Conservation (phyloP, 2,113 vertebrate genomes). For the Mobula hypostoma region DNA sequence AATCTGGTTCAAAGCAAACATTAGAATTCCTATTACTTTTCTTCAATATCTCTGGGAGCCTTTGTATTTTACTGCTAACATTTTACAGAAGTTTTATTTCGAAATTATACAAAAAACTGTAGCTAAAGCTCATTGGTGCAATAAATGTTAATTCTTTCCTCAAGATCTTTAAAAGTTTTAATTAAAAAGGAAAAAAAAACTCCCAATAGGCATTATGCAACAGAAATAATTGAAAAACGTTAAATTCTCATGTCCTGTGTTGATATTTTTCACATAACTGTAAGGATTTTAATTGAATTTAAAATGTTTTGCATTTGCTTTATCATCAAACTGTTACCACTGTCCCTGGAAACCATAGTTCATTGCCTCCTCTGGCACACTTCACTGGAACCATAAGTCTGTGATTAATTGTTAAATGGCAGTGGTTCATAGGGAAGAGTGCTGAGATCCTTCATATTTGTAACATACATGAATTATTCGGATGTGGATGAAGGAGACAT, state of each 20-base stretch:
- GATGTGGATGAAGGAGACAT: no score
- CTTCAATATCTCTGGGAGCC: background rate
- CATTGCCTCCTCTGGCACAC: background rate
- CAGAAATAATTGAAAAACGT: background rate
- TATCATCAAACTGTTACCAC: background rate
- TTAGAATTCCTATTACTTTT: background rate
- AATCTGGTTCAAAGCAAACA: background rate
- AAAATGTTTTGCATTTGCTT: slow-evolving; percentile 2
- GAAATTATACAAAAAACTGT: background rate
- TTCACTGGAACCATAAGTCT: background rate
- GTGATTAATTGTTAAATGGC: background rate
- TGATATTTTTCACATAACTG: background rate
- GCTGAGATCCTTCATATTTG: no score
- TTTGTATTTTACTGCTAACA: background rate
- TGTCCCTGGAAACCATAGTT: no score
- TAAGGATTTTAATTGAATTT: slow-evolving; percentile 21
- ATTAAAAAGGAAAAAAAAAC: slow-evolving; percentile 19
- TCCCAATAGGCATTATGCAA: slow-evolving; percentile 12
- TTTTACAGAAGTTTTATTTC: background rate
- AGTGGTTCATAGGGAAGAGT: no score
- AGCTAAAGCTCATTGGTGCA: background rate
- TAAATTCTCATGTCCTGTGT: slow-evolving; percentile 10
- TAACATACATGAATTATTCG: no score
- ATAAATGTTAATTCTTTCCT: slow-evolving; percentile 10
- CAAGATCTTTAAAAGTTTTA: slow-evolving; percentile 13